phyloP scores from a whole-genome alignment of 2,113 vertebrate species.

The Nesoenas mayeri region DNA sequence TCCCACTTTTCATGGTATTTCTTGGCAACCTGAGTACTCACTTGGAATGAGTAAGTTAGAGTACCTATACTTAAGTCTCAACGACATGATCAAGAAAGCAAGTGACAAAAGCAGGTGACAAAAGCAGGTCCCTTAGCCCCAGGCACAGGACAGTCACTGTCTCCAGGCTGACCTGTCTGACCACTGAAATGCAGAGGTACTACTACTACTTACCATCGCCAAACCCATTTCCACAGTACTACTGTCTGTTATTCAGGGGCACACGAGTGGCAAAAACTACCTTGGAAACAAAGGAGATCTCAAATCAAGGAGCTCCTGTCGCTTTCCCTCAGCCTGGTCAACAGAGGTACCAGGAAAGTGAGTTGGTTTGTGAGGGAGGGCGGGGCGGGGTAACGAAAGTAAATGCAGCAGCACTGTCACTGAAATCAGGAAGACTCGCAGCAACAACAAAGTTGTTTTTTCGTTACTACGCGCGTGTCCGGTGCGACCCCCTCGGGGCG shows the following conservation, averaged over 20 bases:
- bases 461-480: rapidly evolving
- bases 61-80: not conserved
- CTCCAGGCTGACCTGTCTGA: not conserved
- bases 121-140: not conserved
- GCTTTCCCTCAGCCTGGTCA: not conserved
- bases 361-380: too few relatives aligned
- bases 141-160: not conserved
- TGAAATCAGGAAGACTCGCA: not conserved
- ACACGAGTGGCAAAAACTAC: not conserved
- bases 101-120: not conserved
- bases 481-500: rapidly evolving
- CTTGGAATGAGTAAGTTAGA: not conserved
- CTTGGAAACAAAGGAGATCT: rapidly evolving
- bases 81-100: rapidly evolving
- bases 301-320: rapidly evolving
- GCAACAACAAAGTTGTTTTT: not conserved
- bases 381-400: rapidly evolving
- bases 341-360: rapidly evolving
- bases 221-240: not conserved
- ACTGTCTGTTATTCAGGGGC: not conserved
- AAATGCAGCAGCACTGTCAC: rapidly evolving
- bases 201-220: not conserved
- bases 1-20: not conserved
- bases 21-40: rapidly evolving
- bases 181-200: not conserved